These are phyloP conservation scores for Amphiprion clarkii DNA, from an alignment of 2,797 vertebrate species.

Conservation along the genomic window DNA sequence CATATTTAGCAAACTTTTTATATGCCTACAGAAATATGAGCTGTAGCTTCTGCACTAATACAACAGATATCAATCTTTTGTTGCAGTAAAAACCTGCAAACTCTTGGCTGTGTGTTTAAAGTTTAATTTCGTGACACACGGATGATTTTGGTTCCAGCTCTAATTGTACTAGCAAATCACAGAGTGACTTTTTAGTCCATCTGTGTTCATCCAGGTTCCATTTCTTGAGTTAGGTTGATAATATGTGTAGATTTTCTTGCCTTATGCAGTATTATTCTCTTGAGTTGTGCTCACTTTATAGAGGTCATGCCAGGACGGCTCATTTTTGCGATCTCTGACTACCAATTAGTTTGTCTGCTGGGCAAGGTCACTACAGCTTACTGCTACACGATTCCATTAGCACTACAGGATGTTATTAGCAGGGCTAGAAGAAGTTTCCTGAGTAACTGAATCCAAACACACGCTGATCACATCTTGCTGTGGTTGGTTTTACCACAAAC, in stretches of 20 bases:
- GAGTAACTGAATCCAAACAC: constrained; percentile 32
- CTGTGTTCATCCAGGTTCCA: not conserved
- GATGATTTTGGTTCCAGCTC: not conserved
- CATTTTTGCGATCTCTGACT: not conserved
- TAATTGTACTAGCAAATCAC: not conserved
- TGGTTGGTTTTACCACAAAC: constrained; percentile 20
- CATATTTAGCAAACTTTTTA: not conserved
- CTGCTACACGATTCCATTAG: constrained; percentile 66
- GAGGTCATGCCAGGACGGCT: not conserved
- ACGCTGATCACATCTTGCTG: constrained; percentile 5
- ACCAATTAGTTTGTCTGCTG: constrained; percentile 11
- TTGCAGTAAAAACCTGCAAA: not conserved
- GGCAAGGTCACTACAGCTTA: constrained; percentile 12
- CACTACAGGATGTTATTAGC: constrained; percentile 38
- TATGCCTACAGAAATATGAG: too few relatives aligned
- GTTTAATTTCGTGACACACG: too few relatives aligned
- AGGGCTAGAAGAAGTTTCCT: constrained; percentile 13
- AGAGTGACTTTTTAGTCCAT: not conserved
- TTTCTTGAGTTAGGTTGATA: not conserved
- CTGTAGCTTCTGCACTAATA: too few relatives aligned
- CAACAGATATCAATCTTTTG: too few relatives aligned
- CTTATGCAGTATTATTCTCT: not conserved
- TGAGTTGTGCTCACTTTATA: not conserved
- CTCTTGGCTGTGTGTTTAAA: too few relatives aligned
- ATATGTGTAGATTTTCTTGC: not conserved